A percentile compares a stretch with the other conserved stretches of the same genome.
Evolutionary conservation across 2,888 invertebrate genomes (phyloP).

Genomic region (Orchesellides sinensis): DNA sequence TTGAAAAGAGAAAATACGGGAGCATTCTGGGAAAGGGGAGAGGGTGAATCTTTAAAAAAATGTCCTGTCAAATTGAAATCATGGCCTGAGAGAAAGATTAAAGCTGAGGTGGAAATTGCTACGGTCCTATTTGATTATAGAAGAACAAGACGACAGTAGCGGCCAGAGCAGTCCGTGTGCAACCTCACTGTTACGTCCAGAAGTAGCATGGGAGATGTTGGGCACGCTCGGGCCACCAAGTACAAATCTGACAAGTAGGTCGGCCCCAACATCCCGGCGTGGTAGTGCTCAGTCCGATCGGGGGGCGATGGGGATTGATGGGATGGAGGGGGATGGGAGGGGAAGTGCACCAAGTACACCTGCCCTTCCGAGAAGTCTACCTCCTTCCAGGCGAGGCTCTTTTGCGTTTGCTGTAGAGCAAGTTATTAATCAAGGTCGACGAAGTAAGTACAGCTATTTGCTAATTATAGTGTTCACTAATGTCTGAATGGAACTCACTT

Average conservation of each 20-base stretch:
- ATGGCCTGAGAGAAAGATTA: conserved; percentile 9
- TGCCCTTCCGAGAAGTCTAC: conserved; percentile 72
- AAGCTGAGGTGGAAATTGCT: conserved; percentile 60
- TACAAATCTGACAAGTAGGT: conserved; percentile 73
- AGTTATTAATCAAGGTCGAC: conserved; percentile 73
- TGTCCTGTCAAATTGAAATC: not conserved
- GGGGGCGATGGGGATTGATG: conserved; percentile 73
- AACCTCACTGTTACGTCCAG: conserved; percentile 73
- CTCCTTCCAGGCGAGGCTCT: conserved; percentile 73
- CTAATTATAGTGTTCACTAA: not conserved
- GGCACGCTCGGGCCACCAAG: conserved; percentile 74
- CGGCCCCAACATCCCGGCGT: conserved; percentile 73
- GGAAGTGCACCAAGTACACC: conserved; percentile 73
- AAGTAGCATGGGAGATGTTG: conserved; percentile 75
- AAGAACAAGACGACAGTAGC: conserved; percentile 75
- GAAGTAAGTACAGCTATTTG: conserved; percentile 65
- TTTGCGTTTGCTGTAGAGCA: conserved; percentile 75
- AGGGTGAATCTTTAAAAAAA: not conserved
- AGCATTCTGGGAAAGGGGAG: not conserved
- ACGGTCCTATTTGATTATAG: conserved; percentile 71
- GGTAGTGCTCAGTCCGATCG: conserved; percentile 75
- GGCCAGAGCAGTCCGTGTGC: conserved; percentile 75
- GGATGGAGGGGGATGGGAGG: conserved; percentile 71
- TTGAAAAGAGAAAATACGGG: not conserved
- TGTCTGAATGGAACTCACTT: not conserved